Evolutionary conservation across 2,888 invertebrate species (phyloP), one percentile per base, ranked within the genome.

Genomic region (Brachyptera risi): DNA sequence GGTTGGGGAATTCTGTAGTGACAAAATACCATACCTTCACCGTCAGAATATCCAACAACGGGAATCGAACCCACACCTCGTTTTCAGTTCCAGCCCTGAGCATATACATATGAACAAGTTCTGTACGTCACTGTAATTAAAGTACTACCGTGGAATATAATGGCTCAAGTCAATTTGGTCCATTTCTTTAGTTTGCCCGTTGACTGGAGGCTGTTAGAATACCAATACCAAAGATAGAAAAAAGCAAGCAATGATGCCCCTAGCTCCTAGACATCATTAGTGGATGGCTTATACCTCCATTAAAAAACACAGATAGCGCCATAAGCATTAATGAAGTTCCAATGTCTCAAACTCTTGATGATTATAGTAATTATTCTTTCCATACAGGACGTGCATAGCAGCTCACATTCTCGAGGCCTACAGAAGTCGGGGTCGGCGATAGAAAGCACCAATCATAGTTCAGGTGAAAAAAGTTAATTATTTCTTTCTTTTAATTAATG

Each of bases 301-400:
- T 47, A 47, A 21, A 21, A 23, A 21, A n/a, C n/a, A n/a, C n/a
- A n/a, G 21, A 47, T 47, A 47, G 44, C 44, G 44, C 44, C 44
- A 47, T 24, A 24, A 24, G 47, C 47, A 47, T 47, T 47, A 47
- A 47, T 42, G 42, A 42, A 42, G 42, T 42, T 42, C 42, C 42
- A 19, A 42, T 42, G 42, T 47, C 23, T 47, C 47, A 24, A 47
- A 47, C 47, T 13, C 19, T 5, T 13, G 21, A 24, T 47, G 47
- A 47, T 47, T 47, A 47, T 47, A 47, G 47, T 47, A 21, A 47
- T 47, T 47, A 47, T 21, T 23, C 47, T 47, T 47, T 17, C 23
- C 24, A 47, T 11, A 19, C 24, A 23, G 19, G 23, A 47, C 47
- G 47, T 23, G 47, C 47, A 23, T 24, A 21, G 47, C 47, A 47